These are phyloP conservation scores for Muntiacus reevesi DNA, from an alignment of 2,113 vertebrate genomes.

Conservation along the genomic window DNA sequence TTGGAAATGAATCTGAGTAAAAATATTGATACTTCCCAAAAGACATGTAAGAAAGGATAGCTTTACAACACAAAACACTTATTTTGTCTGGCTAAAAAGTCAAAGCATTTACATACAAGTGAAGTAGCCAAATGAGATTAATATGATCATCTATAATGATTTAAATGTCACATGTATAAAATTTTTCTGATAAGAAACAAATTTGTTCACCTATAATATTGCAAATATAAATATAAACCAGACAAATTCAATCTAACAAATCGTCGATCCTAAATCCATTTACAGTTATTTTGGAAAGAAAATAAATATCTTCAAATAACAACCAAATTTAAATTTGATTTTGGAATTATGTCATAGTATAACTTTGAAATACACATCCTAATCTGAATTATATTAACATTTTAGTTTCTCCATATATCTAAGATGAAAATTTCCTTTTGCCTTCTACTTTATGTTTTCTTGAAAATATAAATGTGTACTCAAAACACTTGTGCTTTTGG, in stretches of 20 bases:
- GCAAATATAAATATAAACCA: too few species aligned
- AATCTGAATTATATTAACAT: background rate
- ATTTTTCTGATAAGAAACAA: too few species aligned
- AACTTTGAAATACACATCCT: too few species aligned
- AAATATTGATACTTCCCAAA: background rate
- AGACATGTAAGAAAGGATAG: background rate
- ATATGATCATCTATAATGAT: background rate
- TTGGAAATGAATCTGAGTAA: slow-evolving; percentile 35
- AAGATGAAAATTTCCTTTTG: background rate
- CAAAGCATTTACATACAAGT: background rate
- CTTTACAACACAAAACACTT: background rate
- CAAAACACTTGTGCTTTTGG: background rate
- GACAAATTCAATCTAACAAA: too few species aligned
- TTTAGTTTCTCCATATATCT: background rate
- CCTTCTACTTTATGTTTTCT: background rate
- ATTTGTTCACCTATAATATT: too few species aligned
- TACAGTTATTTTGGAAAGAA: background rate
- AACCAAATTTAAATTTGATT: background rate
- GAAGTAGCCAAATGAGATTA: background rate
- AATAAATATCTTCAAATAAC: too few species aligned
- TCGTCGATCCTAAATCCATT: too few species aligned
- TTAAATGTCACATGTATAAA: too few species aligned
- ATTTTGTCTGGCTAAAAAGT: background rate
- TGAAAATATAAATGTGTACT: background rate
- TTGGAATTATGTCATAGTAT: background rate